Conservation (phyloP, 2,888 invertebrate species). For the Vanessa cardui region DNA sequence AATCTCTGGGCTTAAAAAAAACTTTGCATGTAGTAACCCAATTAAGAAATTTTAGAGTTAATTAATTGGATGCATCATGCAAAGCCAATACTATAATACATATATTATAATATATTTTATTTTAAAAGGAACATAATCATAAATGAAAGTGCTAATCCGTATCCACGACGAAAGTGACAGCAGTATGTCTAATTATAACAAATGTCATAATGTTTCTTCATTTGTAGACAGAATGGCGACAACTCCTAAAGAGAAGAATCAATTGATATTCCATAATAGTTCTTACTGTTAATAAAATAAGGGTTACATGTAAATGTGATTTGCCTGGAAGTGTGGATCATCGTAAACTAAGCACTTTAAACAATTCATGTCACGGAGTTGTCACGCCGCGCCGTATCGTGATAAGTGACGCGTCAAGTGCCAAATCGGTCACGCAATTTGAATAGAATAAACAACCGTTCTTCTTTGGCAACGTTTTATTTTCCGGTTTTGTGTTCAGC, state of each 20-base stretch:
- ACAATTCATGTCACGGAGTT: constrained; percentile 47
- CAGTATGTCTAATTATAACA: constrained; percentile 24
- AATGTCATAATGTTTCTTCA: constrained; percentile 35
- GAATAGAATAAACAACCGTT: constrained; percentile 50
- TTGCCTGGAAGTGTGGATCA: constrained; percentile 16
- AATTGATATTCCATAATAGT: constrained; percentile 5
- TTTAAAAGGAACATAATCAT: not conserved
- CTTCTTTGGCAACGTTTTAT: constrained; percentile 23
- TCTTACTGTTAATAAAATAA: constrained; percentile 11
- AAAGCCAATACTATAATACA: too few species aligned
- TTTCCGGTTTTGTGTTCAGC: constrained; percentile 19
- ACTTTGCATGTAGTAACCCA: too few species aligned
- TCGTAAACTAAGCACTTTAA: constrained; percentile 33
- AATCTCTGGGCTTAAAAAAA: too few species aligned
- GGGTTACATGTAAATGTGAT: constrained; percentile 7
- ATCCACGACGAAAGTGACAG: constrained; percentile 29
- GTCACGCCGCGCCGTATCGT: constrained; percentile 47
- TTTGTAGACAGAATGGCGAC: constrained; percentile 36
- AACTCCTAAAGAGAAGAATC: constrained; percentile 8
- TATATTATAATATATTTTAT: too few species aligned
- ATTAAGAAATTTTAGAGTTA: too few species aligned
- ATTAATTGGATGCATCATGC: too few species aligned
- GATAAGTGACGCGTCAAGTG: constrained; percentile 45
- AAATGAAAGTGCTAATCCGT: constrained; percentile 14
- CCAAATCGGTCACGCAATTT: constrained; percentile 58